Conservation (phyloP, 1,140 invertebrate genomes). For the Gryllus bimaculatus region DNA sequence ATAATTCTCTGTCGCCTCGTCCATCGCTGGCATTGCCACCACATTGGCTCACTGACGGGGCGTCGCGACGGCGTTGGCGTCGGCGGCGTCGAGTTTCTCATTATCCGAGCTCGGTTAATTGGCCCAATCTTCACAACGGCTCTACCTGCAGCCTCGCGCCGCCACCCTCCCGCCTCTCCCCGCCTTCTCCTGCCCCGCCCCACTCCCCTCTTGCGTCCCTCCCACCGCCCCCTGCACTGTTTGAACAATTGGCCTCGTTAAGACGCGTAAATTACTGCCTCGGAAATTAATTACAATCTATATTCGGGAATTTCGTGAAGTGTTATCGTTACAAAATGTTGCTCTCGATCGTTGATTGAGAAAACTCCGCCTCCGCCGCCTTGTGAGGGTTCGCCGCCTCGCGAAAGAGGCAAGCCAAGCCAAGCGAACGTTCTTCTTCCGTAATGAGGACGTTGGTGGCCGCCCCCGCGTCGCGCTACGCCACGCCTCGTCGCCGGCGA, state of each 20-base stretch:
- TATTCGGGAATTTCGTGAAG: background rate
- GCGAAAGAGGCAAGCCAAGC: background rate
- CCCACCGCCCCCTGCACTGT: background rate
- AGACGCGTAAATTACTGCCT: background rate
- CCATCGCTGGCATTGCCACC: too few species aligned
- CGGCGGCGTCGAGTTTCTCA: constrained; percentile 2
- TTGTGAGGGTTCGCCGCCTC: background rate
- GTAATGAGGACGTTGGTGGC: background rate
- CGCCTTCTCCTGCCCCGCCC: background rate
- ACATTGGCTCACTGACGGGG: too few species aligned
- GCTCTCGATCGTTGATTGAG: background rate
- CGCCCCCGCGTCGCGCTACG: too few species aligned
- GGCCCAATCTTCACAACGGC: background rate
- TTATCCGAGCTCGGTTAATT: background rate
- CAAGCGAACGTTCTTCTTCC: background rate
- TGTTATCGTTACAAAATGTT: constrained; percentile 1
- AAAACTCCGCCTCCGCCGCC: background rate
- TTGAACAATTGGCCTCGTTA: background rate
- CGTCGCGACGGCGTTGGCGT: too few species aligned
- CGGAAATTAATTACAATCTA: constrained; percentile 2
- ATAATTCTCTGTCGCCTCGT: too few species aligned
- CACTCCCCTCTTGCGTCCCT: background rate
- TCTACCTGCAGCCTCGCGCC: background rate
- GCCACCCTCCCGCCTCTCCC: background rate
- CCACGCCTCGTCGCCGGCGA: too few species aligned